phyloP scores from a whole-genome alignment of 2,113 vertebrate species.

The Alligator mississippiensis region DNA sequence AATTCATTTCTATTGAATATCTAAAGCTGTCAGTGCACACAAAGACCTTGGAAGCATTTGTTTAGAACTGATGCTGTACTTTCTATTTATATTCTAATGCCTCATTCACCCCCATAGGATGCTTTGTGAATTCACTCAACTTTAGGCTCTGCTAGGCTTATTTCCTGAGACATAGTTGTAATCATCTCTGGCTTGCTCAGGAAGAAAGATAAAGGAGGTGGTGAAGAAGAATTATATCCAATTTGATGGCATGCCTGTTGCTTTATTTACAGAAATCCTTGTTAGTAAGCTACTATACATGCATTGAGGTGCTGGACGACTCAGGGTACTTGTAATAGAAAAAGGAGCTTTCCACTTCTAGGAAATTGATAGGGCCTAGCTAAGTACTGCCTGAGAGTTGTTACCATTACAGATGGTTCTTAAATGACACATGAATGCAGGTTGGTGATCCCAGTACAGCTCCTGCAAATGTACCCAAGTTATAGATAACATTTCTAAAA shows the following conservation, averaged over 20 bases:
- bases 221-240: constrained; percentile 16
- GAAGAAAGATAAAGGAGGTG: constrained; percentile 44
- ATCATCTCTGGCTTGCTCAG: constrained; percentile 46
- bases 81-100: constrained; percentile 71
- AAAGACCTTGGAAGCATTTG: constrained; percentile 61
- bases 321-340: background rate
- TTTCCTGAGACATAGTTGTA: constrained; percentile 50
- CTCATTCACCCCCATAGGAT: constrained; percentile 57
- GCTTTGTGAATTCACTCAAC: constrained; percentile 62
- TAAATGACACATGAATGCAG: background rate
- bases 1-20: constrained; percentile 66
- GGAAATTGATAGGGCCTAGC: background rate
- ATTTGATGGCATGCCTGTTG: constrained; percentile 13
- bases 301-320: background rate
- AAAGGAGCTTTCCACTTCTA: background rate
- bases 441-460: background rate
- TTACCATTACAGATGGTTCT: background rate
- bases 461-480: background rate
- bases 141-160: constrained; percentile 48
- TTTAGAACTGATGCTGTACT: constrained; percentile 65
- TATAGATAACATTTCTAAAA: background rate
- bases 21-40: constrained; percentile 60
- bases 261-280: constrained; percentile 40
- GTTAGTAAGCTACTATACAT: background rate
- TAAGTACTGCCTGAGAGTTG: background rate